These are phyloP conservation scores for Carassius gibelio DNA, from an alignment of 2,113 vertebrate genomes.

Conservation along the genomic window DNA sequence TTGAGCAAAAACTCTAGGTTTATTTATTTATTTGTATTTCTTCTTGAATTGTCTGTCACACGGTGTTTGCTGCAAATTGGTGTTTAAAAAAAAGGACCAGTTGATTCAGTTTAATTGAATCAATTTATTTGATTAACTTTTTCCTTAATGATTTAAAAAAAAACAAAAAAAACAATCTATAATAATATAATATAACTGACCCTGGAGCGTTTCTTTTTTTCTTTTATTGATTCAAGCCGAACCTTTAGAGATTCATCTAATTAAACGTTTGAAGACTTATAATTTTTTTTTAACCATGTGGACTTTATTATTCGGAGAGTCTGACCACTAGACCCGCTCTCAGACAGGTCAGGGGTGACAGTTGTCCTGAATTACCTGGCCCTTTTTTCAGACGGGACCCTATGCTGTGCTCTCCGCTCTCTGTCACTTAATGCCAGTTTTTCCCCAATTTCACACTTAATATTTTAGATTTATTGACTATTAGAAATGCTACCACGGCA, in stretches of 20 bases:
- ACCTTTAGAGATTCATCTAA: constrained; percentile 72
- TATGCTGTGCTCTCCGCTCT: constrained; percentile 82
- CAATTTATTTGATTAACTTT: neutral
- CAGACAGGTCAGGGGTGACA: constrained; percentile 92
- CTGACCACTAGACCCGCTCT: constrained; percentile 86
- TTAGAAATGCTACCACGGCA: constrained; percentile 90
- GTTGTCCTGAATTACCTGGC: constrained; percentile 93
- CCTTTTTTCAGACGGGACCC: constrained; percentile 82
- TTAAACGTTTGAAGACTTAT: constrained; percentile 72
- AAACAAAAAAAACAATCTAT: neutral
- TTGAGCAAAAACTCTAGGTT: constrained; percentile 65
- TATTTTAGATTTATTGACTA: constrained; percentile 98
- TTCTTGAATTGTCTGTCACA: constrained; percentile 70
- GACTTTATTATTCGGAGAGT: constrained; percentile 80
- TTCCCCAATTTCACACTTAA: constrained; percentile 96
- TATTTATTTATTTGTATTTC: constrained; percentile 42
- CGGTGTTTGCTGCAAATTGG: constrained; percentile 60
- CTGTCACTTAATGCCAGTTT: constrained; percentile 90
- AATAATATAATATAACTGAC: constrained; percentile 61
- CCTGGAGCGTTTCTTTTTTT: constrained; percentile 54
- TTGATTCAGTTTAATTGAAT: constrained; percentile 4
- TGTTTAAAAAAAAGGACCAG: neutral
- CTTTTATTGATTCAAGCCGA: constrained; percentile 74
- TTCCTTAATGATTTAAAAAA: neutral
- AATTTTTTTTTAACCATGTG: constrained; percentile 79